A percentile compares a stretch with the other conserved stretches of the same genome.
These are phyloP conservation scores for Ditylenchus dipsaci DNA, from an alignment of 1,140 invertebrate species.

Conservation along the genomic window DNA sequence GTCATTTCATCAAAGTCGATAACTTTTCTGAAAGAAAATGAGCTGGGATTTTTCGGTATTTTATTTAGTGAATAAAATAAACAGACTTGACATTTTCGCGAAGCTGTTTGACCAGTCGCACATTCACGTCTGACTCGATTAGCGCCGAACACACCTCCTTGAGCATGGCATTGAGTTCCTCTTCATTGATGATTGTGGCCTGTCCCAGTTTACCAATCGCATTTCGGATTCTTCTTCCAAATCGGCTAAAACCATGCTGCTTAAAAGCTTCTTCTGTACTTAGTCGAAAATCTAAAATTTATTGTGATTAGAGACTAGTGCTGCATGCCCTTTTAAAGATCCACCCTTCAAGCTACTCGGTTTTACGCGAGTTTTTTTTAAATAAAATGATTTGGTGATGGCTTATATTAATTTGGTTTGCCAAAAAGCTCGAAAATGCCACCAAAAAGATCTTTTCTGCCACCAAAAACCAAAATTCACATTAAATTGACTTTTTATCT, in stretches of 20 bases:
- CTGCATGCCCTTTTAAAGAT: too few species aligned
- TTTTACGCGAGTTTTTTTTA: too few species aligned
- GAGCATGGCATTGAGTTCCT: constrained; percentile 90
- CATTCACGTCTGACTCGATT: constrained; percentile 97
- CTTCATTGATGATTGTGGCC: constrained; percentile 97
- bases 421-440: too few species aligned
- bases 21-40: constrained; percentile 15
- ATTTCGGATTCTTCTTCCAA: constrained; percentile 95
- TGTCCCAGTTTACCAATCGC: constrained; percentile 93
- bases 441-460: too few species aligned
- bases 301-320: too few species aligned
- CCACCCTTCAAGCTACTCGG: too few species aligned
- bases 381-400: too few species aligned
- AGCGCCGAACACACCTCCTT: constrained; percentile 83
- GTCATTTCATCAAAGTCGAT: constrained; percentile 96
- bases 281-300: not conserved
- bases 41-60: not conserved
- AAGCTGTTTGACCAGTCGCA: constrained; percentile 87
- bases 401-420: too few species aligned
- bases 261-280: not conserved
- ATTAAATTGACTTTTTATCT: too few species aligned
- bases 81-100: constrained; percentile 87
- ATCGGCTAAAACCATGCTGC: constrained; percentile 97
- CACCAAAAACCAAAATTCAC: too few species aligned
- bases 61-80: not conserved